Percentiles rank a stretch among this genome's conserved stretches.
Evolutionary conservation across 1,140 invertebrate species (phyloP).

Genomic region (Brachionus asplanchnoidis): DNA sequence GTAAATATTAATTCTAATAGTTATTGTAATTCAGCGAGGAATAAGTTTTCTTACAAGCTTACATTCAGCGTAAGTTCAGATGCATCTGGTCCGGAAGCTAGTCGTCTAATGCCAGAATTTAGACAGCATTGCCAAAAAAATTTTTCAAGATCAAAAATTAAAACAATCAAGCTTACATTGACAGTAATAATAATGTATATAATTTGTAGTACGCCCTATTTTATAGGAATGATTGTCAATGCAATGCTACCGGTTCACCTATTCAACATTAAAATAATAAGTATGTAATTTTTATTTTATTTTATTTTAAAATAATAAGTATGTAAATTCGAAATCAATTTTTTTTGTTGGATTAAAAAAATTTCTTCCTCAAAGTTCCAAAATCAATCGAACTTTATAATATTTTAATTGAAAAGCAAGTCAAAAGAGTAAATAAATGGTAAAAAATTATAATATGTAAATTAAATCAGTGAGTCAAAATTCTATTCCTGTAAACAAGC

Average conservation of each 20-base stretch:
- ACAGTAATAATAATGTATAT: constrained; percentile 70
- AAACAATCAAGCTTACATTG: constrained; percentile 71
- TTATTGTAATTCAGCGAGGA: background rate
- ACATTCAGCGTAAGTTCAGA: background rate
- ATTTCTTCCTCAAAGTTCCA: too few species aligned
- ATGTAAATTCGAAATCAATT: too few species aligned
- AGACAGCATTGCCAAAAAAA: constrained; percentile 37
- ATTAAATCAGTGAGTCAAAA: too few species aligned
- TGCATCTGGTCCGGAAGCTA: background rate
- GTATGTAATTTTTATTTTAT: background rate
- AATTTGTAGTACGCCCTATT: constrained; percentile 69
- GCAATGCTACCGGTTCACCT: background rate
- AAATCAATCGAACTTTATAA: too few species aligned
- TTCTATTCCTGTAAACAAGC: too few species aligned
- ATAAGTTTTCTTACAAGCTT: background rate
- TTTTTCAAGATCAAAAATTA: constrained; percentile 61
- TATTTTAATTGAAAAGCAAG: too few species aligned
- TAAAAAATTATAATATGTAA: too few species aligned
- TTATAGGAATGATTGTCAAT: constrained; percentile 48
- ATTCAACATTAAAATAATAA: background rate
- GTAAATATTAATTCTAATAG: background rate
- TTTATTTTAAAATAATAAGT: background rate
- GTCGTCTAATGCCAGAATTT: background rate
- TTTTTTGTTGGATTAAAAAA: too few species aligned
- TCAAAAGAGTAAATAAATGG: too few species aligned